Base-by-base conservation (phyloP, 2,113 vertebrate species). In the Myotis lucifugus region DNA sequence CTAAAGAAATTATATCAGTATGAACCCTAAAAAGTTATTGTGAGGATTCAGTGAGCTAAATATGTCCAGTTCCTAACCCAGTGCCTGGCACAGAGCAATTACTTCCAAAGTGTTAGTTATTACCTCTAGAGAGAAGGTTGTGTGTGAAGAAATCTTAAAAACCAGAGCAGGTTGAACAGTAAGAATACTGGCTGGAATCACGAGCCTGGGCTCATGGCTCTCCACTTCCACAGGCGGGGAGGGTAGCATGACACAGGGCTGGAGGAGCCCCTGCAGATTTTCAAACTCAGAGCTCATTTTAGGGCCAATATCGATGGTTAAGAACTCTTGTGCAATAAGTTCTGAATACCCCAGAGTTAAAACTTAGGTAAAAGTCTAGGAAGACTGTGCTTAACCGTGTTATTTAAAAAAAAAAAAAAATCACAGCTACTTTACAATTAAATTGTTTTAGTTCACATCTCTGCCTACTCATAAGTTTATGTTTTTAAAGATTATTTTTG, bases 401-500 rank as follows among this genome's bases (percentile, higher is more conserved):
- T 42, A 21, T 17, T n/a, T n/a, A n/a, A n/a, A n/a, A n/a, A n/a
- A n/a, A n/a, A n/a, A n/a, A n/a, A n/a, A n/a, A n/a, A n/a, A n/a
- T 77, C 21, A 40, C 10, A 50, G 6, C 23, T 94, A 50, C 54
- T 93, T 91, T 72, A 81, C 19, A 23, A 56, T 90, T 77, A 42
- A 70, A n/a, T 79, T 69, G 8, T 69, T 82, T 93, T 85, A 67
- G 21, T 61, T 54, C 18, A 64, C 34, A 15, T 52, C 48, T 93
- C 84, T 73, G 61, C 23, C n/a, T 69, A 8, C 25, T 67, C 29
- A 17, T 86, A 18, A 59, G 15, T 37, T 37, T 48, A 48, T 23
- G 23, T 34, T 91, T 90, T 72, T 59, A 91, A 1, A 85, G 69
- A 56, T 89, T 85, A 67, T 85, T 78, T 91, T 83, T 77, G 34